Evolutionary conservation across 2,797 vertebrate species (phyloP), one percentile per base, ranked within the genome.

Genomic region (Smutsia gigantea): DNA sequence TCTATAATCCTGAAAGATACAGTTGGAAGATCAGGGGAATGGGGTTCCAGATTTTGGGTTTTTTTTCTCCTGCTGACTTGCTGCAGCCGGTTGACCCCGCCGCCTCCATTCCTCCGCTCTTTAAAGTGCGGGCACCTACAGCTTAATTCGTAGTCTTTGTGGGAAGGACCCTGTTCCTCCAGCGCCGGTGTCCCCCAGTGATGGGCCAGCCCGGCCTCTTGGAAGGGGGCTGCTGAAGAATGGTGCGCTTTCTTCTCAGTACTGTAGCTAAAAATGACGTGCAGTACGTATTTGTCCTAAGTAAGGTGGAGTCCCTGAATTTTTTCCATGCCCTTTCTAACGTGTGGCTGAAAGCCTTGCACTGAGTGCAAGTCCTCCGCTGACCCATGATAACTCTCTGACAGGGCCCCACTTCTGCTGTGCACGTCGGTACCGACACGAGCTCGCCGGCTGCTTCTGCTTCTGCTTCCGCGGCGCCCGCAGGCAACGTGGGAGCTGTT

Each of bases 351-450:
- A 88, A 90, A 37, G 31, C 51, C 25, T 92, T 92, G 31, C 71
- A 4, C 81, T 42, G 7, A 57, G 12, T 2, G 66, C 2, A 59
- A 95, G 31, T 93, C 72, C 84, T 0, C 0, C 27, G 86, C 97
- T 98, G 98, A 98, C 89, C 94, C 12, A 95, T 61, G 37, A 10
- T 98, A 97, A 98, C 97, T 98, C 97, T 98, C 98, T 98, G 98
- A 98, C 98, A 99, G 99, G 99, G 99, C 98, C 46, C 98, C 90
- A 98, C 98, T 96, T 98, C 98, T 95, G 98, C 98, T 97, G 95
- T 98, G 97, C 99, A 99, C 95, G 98, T 98, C 90, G 98, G 97
- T 98, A 99, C 97, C 97, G 98, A 97, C 97, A 92, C 98, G 97
- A 99, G 98, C 95, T 95, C 99, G 68, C 98, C 98, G 93, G 98